phyloP scores from a whole-genome alignment of 2,888 invertebrate species.

The Cheilosia urbana region DNA sequence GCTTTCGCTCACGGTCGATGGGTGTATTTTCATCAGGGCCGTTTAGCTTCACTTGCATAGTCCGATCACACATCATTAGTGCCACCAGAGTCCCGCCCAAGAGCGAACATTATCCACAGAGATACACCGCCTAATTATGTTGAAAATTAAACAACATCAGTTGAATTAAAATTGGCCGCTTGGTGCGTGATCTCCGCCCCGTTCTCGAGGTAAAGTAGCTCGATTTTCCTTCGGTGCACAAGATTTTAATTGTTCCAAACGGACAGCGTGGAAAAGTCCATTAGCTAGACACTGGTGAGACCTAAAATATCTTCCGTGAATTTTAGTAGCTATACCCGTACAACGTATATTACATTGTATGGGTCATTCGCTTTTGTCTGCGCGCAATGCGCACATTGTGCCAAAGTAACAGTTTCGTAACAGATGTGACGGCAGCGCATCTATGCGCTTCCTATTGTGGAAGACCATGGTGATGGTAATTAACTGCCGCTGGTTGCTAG shows the following conservation, averaged over 20 bases:
- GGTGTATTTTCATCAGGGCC: too few species aligned
- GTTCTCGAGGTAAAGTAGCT: constrained; percentile 32
- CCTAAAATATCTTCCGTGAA: background rate
- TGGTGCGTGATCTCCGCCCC: background rate
- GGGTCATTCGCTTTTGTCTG: constrained; percentile 42
- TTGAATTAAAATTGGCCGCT: constrained; percentile 16
- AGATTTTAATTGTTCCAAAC: constrained; percentile 60
- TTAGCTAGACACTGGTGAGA: constrained; percentile 16
- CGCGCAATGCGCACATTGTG: background rate
- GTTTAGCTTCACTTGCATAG: too few species aligned
- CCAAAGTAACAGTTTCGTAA: constrained; percentile 20
- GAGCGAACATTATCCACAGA: too few species aligned
- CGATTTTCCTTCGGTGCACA: constrained; percentile 25
- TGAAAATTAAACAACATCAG: constrained; percentile 43
- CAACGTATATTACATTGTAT: background rate
- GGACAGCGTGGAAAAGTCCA: constrained; percentile 22
- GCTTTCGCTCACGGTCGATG: too few species aligned
- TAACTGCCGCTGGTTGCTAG: constrained; percentile 48
- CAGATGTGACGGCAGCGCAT: constrained; percentile 16
- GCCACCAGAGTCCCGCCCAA: too few species aligned
- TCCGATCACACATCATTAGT: too few species aligned
- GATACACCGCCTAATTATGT: background rate
- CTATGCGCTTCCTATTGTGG: constrained; percentile 55
- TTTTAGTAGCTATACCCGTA: background rate
- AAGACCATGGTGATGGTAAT: constrained; percentile 47